phyloP scores from a whole-genome alignment of 1,140 invertebrate species.

The Brachionus plicatilis region DNA sequence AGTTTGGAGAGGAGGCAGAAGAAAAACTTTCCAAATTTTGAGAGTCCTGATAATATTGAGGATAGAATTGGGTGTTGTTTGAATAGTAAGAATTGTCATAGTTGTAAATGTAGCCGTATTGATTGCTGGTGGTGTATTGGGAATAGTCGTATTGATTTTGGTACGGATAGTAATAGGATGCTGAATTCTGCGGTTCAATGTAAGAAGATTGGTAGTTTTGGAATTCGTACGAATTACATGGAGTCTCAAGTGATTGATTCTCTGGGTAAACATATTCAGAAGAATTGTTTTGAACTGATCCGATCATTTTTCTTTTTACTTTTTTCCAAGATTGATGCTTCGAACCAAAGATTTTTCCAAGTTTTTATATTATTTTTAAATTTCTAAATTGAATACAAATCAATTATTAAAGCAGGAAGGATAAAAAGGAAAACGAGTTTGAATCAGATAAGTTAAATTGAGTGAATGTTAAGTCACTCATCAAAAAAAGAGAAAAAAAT shows the following conservation, averaged over 20 bases:
- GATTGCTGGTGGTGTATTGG: background rate
- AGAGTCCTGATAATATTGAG: constrained; percentile 3
- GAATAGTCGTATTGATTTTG: constrained; percentile 16
- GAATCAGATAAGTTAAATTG: constrained; percentile 21
- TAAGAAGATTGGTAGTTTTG: background rate
- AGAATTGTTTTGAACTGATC: background rate
- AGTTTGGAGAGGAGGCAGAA: background rate
- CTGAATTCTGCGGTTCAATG: background rate
- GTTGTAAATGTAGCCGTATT: background rate
- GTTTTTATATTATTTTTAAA: background rate
- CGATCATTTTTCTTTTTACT: background rate
- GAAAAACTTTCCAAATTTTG: constrained; percentile 28
- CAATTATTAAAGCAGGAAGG: background rate
- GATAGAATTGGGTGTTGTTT: background rate
- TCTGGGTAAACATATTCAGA: background rate
- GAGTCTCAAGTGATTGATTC: background rate
- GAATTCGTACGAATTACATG: background rate
- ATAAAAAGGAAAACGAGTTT: background rate
- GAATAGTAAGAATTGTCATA: constrained; percentile 22
- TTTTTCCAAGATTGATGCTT: background rate
- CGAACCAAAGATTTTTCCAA: background rate
- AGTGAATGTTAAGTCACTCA: background rate
- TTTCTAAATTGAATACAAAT: background rate
- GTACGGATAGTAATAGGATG: background rate
- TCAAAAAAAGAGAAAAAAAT: background rate